Evolutionary conservation across 2,797 vertebrate genomes (phyloP), one percentile per base, ranked within the genome.

Genomic region (Moxostoma hubbsi): DNA sequence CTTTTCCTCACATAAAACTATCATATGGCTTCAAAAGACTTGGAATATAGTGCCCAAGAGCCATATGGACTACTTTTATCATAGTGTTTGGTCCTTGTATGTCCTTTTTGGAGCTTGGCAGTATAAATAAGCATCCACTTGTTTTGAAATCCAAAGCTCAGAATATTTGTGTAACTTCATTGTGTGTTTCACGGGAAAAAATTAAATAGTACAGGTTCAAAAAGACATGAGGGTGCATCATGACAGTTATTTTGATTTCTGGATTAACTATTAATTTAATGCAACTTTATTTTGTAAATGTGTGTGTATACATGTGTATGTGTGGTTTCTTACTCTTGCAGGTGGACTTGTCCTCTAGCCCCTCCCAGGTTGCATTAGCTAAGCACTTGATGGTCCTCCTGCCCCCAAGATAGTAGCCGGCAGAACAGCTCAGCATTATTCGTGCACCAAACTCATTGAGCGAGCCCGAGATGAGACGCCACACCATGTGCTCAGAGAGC

Each of bases 371-470:
- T 83, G 92, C 95, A 64, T 96, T 94, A 64, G 91, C 90, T 71
- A 92, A 90, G 87, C 96, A 96, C 79, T 91, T 91, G 75, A 93
- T 82, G 51, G 95, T 93, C 83, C 94, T 90, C 67, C 0, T 88
- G 77, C 95, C 94, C 61, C 94, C 90, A 73, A 99, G 90, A 89
- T 93, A 96, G 90, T 94, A 96, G 0, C 97, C 98, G 0, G 95
- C 92, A 74, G 93, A 93, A 88, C 98, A 99, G 88, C 96, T 96
- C 78, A 99, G 92, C 93, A 99, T 95, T 73, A 97, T 92, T 89
- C 96, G 92, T 55, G 95, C 95, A 5, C 95, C 94, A 68, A 94
- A 97, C 82, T 99, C 97, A 80, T 93, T 95, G 83, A 90, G 82
- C 16, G 92, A 92, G 36, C 97, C 97, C 10, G 94, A 94, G 77